Evolutionary conservation across 2,888 invertebrate species (phyloP).

Genomic region (Cecidostiba fungosa): DNA sequence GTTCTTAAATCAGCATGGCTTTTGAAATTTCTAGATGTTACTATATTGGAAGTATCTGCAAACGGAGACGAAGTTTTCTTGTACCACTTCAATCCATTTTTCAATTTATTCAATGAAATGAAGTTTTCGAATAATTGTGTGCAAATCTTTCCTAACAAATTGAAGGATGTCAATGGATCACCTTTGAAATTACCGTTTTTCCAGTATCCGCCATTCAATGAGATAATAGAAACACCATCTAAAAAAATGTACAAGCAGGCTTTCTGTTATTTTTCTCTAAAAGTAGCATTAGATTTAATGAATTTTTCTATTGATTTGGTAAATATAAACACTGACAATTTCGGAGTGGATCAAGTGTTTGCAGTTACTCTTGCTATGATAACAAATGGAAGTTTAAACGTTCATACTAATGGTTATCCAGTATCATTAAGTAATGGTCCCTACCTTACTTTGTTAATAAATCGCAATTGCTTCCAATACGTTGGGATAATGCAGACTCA

Average conservation of each 20-base stretch:
- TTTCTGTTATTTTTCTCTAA: neutral
- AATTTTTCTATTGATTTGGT: slow-evolving; percentile 11
- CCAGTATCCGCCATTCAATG: neutral
- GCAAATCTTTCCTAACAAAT: neutral
- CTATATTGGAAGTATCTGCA: too few species aligned
- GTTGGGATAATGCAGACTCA: neutral
- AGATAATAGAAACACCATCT: neutral
- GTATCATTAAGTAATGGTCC: neutral
- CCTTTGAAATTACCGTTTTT: neutral
- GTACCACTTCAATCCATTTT: too few species aligned
- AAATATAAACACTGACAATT: neutral
- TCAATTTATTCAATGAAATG: too few species aligned
- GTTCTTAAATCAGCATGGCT: too few species aligned
- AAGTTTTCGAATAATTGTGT: too few species aligned
- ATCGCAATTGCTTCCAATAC: neutral
- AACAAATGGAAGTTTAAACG: neutral
- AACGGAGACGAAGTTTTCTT: too few species aligned
- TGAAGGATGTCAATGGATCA: neutral
- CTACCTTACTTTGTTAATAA: neutral
- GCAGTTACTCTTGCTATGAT: neutral
- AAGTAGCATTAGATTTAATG: neutral
- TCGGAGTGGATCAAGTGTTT: neutral
- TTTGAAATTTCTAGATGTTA: too few species aligned
- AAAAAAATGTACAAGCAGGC: neutral
- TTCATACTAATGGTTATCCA: neutral